Conservation (phyloP, 1,140 invertebrate genomes). For the Scylla paramamosain region DNA sequence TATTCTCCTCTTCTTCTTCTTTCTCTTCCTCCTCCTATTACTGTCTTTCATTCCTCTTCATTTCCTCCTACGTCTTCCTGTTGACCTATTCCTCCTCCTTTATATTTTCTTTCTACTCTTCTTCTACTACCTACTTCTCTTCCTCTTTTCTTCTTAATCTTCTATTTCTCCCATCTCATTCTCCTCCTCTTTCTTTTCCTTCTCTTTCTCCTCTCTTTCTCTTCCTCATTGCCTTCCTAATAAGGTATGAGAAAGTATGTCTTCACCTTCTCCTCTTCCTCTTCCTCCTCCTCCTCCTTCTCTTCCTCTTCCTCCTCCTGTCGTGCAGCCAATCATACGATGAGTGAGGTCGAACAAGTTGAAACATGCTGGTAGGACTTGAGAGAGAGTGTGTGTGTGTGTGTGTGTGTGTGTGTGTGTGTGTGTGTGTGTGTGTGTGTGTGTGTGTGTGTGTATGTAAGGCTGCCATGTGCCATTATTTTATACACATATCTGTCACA, state of each 20-base stretch:
- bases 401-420: not conserved
- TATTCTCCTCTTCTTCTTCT: not conserved
- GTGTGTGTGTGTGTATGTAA: not conserved
- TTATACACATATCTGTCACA: not conserved
- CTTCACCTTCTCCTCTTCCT: too few relatives aligned
- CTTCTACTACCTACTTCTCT: not conserved
- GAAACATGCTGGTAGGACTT: too few relatives aligned
- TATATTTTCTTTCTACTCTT: not conserved
- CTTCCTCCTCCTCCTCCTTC: too few relatives aligned
- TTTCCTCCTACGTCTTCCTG: not conserved
- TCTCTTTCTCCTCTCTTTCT: too few relatives aligned
- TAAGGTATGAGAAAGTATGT: too few relatives aligned
- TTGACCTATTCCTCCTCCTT: not conserved
- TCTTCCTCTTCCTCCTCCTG: too few relatives aligned
- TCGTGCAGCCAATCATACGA: not conserved
- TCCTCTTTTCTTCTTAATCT: not conserved
- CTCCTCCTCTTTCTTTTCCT: too few relatives aligned
- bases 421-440: conserved; percentile 5
- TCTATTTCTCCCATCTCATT: too few relatives aligned
- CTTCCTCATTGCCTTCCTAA: too few relatives aligned
- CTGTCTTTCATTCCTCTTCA: not conserved
- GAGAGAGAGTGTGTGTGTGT: too few relatives aligned
- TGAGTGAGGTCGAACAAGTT: not conserved
- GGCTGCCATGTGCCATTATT: not conserved
- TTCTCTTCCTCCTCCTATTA: not conserved